These are phyloP conservation scores for Ceraclea dissimilis DNA, from an alignment of 2,888 invertebrate genomes.

Conservation along the genomic window DNA sequence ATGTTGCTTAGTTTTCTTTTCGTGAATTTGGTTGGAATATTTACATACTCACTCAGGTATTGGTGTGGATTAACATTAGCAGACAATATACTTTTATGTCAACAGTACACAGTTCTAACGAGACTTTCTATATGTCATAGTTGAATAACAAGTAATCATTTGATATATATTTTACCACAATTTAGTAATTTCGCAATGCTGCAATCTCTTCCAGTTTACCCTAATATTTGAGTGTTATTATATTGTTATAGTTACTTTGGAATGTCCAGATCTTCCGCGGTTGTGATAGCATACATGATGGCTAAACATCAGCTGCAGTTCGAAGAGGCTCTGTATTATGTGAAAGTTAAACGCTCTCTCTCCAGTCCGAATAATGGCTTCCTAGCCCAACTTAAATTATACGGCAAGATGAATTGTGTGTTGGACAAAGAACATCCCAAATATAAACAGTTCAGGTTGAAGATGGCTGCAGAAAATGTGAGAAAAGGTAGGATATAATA, in stretches of 20 bases:
- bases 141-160: no score
- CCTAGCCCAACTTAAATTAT: slow-evolving; percentile 68
- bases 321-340: slow-evolving; percentile 58
- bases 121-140: no score
- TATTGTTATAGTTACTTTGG: slow-evolving; percentile 74
- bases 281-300: slow-evolving; percentile 85
- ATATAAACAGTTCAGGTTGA: slow-evolving; percentile 69
- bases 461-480: slow-evolving; percentile 73
- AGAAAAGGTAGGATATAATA: slow-evolving; percentile 59
- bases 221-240: no score
- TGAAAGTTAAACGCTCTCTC: slow-evolving; percentile 62
- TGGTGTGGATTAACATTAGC: no score
- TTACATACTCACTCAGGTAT: no score
- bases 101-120: no score
- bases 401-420: slow-evolving; percentile 66
- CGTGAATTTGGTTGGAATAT: no score
- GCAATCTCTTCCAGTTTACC: no score
- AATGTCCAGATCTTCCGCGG: slow-evolving; percentile 81
- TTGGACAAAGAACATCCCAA: slow-evolving; percentile 62
- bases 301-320: slow-evolving; percentile 69
- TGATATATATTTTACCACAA: no score
- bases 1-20: no score
- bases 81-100: no score
- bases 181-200: no score
- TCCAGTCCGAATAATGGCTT: slow-evolving; percentile 79